Conservation (phyloP, 2,797 vertebrate genomes). For the Lepus oiostolus region DNA sequence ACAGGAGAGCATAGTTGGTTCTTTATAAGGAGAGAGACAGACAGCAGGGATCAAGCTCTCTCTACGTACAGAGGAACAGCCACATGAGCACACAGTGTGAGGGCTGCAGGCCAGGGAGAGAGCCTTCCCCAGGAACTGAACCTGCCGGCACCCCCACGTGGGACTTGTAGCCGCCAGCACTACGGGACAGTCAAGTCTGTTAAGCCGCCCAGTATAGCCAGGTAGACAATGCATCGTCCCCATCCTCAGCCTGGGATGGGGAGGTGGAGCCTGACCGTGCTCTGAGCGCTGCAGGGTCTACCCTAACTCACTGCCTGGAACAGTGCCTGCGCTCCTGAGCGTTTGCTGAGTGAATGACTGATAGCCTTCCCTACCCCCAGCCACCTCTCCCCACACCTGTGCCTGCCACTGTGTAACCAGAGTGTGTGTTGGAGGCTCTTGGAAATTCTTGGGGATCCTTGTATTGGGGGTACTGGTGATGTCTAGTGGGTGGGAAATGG, state of each 20-base stretch:
- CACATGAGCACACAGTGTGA: fast-evolving
- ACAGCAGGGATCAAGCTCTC: neutral
- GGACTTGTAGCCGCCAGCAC: neutral
- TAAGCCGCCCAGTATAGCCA: too few relatives aligned
- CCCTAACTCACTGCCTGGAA: neutral
- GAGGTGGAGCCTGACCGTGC: too few relatives aligned
- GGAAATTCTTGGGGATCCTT: neutral
- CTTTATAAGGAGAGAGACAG: neutral
- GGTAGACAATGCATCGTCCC: neutral
- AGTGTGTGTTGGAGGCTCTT: neutral
- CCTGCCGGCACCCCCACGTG: neutral
- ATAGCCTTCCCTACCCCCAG: neutral
- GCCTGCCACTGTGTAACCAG: neutral
- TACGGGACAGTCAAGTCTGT: neutral
- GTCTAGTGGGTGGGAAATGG: neutral
- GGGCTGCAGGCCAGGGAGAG: neutral
- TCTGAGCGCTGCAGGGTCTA: neutral
- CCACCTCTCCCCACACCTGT: neutral
- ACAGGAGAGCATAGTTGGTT: too few relatives aligned
- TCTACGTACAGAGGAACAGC: neutral
- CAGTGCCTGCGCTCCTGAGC: neutral
- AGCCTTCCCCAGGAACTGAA: neutral
- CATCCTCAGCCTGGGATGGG: neutral
- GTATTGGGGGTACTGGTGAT: neutral
- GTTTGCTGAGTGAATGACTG: neutral